phyloP scores from a whole-genome alignment of 2,113 vertebrate species.

The Ahaetulla prasina region DNA sequence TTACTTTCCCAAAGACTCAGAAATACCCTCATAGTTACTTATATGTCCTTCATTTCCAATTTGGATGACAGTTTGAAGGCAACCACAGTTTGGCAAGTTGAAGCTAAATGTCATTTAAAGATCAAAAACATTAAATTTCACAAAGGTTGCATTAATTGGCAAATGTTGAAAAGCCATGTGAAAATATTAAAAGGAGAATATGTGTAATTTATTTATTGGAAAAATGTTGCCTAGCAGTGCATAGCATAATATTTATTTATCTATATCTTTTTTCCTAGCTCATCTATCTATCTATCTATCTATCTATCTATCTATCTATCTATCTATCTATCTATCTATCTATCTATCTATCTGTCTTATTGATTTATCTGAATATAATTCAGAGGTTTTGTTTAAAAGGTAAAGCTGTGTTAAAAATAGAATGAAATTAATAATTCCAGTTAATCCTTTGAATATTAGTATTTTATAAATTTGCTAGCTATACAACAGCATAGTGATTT shows the following conservation, averaged over 20 bases:
- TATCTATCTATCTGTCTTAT: no score
- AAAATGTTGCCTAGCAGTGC: neutral
- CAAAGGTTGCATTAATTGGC: neutral
- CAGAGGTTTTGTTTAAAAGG: neutral
- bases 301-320: no score
- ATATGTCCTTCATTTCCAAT: neutral
- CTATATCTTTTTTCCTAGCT: conserved; percentile 3
- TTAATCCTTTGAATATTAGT: neutral
- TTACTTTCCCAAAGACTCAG: neutral
- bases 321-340: no score
- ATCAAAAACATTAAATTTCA: neutral
- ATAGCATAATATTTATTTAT: conserved; percentile 38
- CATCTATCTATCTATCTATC: neutral
- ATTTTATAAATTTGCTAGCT: neutral
- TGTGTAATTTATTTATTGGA: neutral
- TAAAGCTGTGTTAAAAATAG: neutral
- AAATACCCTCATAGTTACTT: neutral
- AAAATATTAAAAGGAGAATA: neutral
- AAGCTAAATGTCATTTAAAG: neutral
- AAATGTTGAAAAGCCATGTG: conserved; percentile 8
- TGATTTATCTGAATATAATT: conserved; percentile 30
- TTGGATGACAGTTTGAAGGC: neutral
- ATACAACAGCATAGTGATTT: neutral
- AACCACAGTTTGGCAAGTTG: neutral
- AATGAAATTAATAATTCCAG: neutral